Evolutionary conservation across 2,113 vertebrate species (phyloP).

Genomic region (Takifugu flavidus): DNA sequence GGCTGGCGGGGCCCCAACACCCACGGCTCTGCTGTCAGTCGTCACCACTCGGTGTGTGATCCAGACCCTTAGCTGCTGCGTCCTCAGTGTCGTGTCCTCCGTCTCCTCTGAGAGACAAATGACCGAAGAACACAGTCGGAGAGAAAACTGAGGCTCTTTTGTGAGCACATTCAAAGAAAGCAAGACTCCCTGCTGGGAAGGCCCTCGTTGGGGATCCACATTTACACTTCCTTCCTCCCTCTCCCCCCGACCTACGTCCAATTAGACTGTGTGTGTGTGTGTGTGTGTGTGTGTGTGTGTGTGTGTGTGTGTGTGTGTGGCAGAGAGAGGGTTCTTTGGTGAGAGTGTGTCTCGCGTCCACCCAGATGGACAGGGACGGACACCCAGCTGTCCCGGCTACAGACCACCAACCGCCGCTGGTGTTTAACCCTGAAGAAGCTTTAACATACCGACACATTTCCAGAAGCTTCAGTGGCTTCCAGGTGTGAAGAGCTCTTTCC

Average conservation of each 20-base stretch:
- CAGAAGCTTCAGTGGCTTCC: no score
- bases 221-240: constrained; percentile 46
- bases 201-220: constrained; percentile 52
- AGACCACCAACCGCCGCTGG: no score
- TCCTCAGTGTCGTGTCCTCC: not conserved
- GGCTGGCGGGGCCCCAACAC: no score
- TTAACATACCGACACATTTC: no score
- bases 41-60: no score
- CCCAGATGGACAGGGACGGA: no score
- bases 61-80: no score
- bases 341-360: no score
- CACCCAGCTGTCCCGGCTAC: no score
- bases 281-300: constrained; percentile 63
- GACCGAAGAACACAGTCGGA: constrained; percentile 19
- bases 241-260: constrained; percentile 60
- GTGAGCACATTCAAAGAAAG: constrained; percentile 43
- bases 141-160: constrained; percentile 48
- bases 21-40: no score
- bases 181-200: constrained; percentile 54
- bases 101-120: constrained; percentile 3
- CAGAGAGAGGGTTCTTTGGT: constrained; percentile 54
- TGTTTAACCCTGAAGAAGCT: no score
- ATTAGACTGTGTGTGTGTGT: constrained; percentile 62
- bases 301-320: constrained; percentile 28
- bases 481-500: no score